Percentiles rank a stretch among this genome's conserved stretches.
These are phyloP conservation scores for Cerastis leucographa DNA, from an alignment of 2,888 invertebrate species.

Conservation along the genomic window DNA sequence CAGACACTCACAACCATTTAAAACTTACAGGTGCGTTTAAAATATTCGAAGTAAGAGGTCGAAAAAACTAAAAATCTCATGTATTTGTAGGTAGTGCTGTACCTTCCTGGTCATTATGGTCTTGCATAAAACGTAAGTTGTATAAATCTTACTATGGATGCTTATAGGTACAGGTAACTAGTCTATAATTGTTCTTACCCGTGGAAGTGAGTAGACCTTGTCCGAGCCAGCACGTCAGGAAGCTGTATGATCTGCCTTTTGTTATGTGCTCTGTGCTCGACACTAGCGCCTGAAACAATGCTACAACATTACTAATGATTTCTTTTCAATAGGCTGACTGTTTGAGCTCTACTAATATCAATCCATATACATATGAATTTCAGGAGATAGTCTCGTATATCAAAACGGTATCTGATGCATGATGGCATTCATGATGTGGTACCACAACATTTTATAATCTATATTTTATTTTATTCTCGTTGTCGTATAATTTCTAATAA, in stretches of 20 bases:
- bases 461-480: background rate
- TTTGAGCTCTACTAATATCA: background rate
- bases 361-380: background rate
- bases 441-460: background rate
- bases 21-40: background rate
- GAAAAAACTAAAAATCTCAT: background rate
- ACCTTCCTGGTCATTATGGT: background rate
- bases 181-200: conserved; percentile 70
- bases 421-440: background rate
- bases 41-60: background rate
- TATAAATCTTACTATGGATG: background rate
- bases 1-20: background rate
- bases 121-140: background rate
- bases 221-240: conserved; percentile 87
- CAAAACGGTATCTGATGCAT: background rate
- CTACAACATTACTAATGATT: background rate
- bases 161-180: background rate
- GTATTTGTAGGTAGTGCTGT: background rate
- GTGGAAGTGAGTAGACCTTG: conserved; percentile 90
- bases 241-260: conserved; percentile 89
- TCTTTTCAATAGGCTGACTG: background rate
- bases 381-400: background rate
- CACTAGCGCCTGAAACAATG: conserved; percentile 83
- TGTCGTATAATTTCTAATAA: too few species aligned
- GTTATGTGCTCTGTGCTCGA: conserved; percentile 87